Conservation (phyloP, 2,113 vertebrate genomes). For the Sylvia atricapilla region DNA sequence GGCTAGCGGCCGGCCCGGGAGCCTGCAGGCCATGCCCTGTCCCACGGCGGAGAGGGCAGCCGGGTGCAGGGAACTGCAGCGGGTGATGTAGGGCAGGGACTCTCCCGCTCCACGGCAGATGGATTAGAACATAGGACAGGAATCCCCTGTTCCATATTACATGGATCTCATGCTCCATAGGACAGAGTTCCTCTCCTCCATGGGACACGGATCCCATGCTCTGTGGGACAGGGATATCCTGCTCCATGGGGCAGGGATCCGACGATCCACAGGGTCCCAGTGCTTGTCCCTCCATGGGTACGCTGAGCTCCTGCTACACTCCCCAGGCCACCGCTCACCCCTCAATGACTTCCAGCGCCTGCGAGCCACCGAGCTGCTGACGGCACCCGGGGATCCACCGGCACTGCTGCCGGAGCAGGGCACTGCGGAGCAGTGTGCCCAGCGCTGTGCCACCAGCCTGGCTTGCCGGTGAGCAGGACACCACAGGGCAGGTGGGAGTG, state of each 20-base stretch:
- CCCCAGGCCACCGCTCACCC: constrained; percentile 80
- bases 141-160: fast-evolving
- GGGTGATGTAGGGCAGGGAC: neutral
- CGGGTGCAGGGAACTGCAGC: neutral
- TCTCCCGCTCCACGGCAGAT: neutral
- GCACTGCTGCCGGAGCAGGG: neutral
- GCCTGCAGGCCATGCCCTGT: neutral
- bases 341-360: constrained; percentile 93
- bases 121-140: neutral
- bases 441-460: constrained; percentile 73
- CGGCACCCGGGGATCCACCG: neutral
- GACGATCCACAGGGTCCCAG: fast-evolving
- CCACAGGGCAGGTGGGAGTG: fast-evolving
- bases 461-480: constrained; percentile 81
- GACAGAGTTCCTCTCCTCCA: neutral
- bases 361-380: constrained; percentile 81
- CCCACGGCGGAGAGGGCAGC: neutral
- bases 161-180: neutral
- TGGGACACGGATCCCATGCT: neutral
- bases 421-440: constrained; percentile 83
- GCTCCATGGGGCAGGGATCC: neutral
- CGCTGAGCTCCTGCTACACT: neutral
- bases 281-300: neutral
- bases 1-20: neutral
- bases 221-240: no score